A percentile compares a stretch with the other conserved stretches of the same genome.
phyloP scores from a whole-genome alignment of 2,888 invertebrate species.

The Temnothorax rugatulus region DNA sequence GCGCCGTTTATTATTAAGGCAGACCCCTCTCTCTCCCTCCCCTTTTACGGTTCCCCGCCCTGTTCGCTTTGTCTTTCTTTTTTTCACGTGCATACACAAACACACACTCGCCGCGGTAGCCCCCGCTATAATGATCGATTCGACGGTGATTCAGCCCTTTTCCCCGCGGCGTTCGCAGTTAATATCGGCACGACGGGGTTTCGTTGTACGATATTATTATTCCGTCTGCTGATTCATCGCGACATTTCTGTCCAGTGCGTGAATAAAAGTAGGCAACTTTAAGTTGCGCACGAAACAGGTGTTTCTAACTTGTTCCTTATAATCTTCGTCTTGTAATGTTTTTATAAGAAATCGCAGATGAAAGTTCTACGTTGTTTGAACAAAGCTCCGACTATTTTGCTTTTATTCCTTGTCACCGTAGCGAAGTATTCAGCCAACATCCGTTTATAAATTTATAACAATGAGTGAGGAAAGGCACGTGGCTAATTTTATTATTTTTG shows the following conservation, averaged over 20 bases:
- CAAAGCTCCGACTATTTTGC: background rate
- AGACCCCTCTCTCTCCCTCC: conserved; percentile 57
- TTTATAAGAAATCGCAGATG: background rate
- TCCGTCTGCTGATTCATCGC: conserved; percentile 40
- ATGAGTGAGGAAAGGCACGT: background rate
- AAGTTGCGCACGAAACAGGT: background rate
- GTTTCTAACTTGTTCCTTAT: background rate
- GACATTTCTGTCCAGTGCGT: conserved; percentile 23
- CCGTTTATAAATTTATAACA: background rate
- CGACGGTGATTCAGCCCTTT: conserved; percentile 70
- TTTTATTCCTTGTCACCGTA: background rate
- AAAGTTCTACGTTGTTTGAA: background rate
- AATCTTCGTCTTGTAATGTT: background rate
- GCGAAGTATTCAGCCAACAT: background rate
- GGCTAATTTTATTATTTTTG: background rate
- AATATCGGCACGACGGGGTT: conserved; percentile 39
- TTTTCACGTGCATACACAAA: conserved; percentile 42
- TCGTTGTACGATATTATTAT: conserved; percentile 38
- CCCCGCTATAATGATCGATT: conserved; percentile 68
- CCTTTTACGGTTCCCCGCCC: background rate
- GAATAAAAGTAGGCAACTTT: conserved; percentile 30
- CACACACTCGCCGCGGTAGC: conserved; percentile 45
- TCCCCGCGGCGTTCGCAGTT: conserved; percentile 51
- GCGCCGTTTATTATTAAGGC: conserved; percentile 76
- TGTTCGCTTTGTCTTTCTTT: conserved; percentile 52